These are phyloP conservation scores for Phanerotoma sp. DNA, from an alignment of 2,888 invertebrate species.

Conservation along the genomic window DNA sequence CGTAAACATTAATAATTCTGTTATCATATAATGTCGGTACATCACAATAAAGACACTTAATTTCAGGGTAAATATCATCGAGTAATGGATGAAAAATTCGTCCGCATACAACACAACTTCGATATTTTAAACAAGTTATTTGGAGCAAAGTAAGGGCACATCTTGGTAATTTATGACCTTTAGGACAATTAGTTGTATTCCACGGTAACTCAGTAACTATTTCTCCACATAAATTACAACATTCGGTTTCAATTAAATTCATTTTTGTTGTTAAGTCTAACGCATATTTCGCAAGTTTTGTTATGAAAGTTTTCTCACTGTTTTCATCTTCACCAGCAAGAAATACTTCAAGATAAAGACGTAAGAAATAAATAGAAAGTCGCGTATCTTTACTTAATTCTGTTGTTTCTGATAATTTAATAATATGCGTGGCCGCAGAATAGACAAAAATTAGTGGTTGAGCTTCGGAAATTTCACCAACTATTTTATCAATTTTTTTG, in stretches of 20 bases:
- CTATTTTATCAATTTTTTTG: constrained; percentile 34
- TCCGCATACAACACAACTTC: constrained; percentile 45
- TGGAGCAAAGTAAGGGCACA: constrained; percentile 50
- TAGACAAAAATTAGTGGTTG: constrained; percentile 47
- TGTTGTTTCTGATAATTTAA: constrained; percentile 29
- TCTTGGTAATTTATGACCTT: constrained; percentile 49
- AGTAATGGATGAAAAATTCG: constrained; percentile 48
- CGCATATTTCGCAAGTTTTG: constrained; percentile 30
- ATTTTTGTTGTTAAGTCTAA: constrained; percentile 34
- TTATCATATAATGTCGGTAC: constrained; percentile 42
- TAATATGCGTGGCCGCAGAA: constrained; percentile 40
- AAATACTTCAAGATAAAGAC: constrained; percentile 47
- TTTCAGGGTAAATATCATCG: constrained; percentile 40
- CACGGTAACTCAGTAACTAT: constrained; percentile 45
- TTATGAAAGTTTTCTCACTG: constrained; percentile 22
- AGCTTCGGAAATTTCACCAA: constrained; percentile 42
- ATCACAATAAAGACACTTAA: constrained; percentile 49
- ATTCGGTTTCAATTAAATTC: constrained; percentile 35
- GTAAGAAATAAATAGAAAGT: constrained; percentile 39
- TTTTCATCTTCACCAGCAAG: constrained; percentile 43
- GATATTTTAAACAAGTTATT: constrained; percentile 42
- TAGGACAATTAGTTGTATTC: constrained; percentile 41
- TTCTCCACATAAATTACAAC: constrained; percentile 45
- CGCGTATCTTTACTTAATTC: constrained; percentile 36
- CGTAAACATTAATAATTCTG: constrained; percentile 27